Percentiles rank a stretch among this genome's conserved stretches.
These are phyloP conservation scores for Nasua narica DNA, from an alignment of 2,797 vertebrate species.

Conservation along the genomic window DNA sequence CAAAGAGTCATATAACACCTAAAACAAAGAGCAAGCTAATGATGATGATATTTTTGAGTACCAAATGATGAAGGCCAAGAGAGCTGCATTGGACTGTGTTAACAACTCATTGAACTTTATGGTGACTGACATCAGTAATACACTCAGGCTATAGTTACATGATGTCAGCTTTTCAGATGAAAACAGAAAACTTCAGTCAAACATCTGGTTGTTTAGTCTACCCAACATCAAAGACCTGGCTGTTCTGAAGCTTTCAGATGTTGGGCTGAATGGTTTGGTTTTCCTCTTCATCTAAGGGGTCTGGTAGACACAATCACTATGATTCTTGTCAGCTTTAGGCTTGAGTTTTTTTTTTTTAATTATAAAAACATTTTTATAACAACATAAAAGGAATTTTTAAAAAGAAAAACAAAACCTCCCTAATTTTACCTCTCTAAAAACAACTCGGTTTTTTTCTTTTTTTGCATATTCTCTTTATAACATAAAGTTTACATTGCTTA, in stretches of 20 bases:
- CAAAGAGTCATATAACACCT: not conserved
- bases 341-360: slow-evolving; percentile 23
- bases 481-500: slow-evolving; percentile 28
- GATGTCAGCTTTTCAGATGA: slow-evolving; percentile 61
- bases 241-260: slow-evolving; percentile 59
- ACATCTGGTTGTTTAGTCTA: slow-evolving; percentile 71
- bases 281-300: slow-evolving; percentile 47
- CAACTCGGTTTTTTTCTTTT: slow-evolving; percentile 40
- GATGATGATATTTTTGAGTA: not conserved
- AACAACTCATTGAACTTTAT: slow-evolving; percentile 8
- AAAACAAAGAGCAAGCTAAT: slow-evolving; percentile 31
- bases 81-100: not conserved
- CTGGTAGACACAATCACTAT: slow-evolving; percentile 47
- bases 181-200: slow-evolving; percentile 58
- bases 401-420: slow-evolving; percentile 20
- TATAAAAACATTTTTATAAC: slow-evolving; percentile 60
- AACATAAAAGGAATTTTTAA: slow-evolving; percentile 45
- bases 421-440: slow-evolving; percentile 48
- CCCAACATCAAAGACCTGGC: slow-evolving; percentile 58
- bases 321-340: slow-evolving; percentile 67
- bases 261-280: slow-evolving; percentile 44
- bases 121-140: slow-evolving; percentile 34
- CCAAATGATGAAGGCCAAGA: not conserved
- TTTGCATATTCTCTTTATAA: not conserved
- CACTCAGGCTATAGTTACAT: slow-evolving; percentile 40